These are phyloP conservation scores for Colostygia pectinataria DNA, from an alignment of 2,888 invertebrate species.

Conservation along the genomic window DNA sequence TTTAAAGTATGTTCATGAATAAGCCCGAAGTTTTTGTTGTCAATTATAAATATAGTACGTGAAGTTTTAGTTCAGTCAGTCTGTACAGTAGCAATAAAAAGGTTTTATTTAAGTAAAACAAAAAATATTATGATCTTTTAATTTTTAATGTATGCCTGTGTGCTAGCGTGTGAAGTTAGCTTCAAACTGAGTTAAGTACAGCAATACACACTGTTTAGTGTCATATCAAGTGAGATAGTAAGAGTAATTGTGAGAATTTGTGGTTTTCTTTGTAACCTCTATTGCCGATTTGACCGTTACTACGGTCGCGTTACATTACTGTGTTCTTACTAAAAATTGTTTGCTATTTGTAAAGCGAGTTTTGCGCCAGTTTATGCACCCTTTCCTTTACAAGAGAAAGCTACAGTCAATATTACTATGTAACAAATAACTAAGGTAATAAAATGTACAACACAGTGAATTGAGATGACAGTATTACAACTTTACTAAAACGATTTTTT, in stretches of 20 bases:
- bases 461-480: conserved; percentile 3
- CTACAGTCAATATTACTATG: conserved; percentile 13
- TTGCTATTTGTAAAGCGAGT: conserved; percentile 1
- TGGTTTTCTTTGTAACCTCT: not conserved
- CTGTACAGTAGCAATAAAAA: too few relatives aligned
- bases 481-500: not conserved
- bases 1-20: too few relatives aligned
- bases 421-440: conserved; percentile 5
- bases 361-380: conserved; percentile 16
- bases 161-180: conserved; percentile 7
- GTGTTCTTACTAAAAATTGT: too few relatives aligned
- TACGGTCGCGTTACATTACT: too few relatives aligned
- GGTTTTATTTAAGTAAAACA: too few relatives aligned
- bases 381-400: conserved; percentile 21
- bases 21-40: too few relatives aligned
- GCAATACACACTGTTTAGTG: not conserved
- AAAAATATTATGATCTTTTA: too few relatives aligned
- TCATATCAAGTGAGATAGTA: not conserved
- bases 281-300: too few relatives aligned
- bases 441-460: conserved; percentile 3
- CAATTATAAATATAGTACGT: too few relatives aligned
- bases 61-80: too few relatives aligned
- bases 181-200: not conserved
- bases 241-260: not conserved
- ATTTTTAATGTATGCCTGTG: too few relatives aligned